These are phyloP conservation scores for Phymatocera aterrima DNA, from an alignment of 2,888 invertebrate genomes.

Conservation along the genomic window DNA sequence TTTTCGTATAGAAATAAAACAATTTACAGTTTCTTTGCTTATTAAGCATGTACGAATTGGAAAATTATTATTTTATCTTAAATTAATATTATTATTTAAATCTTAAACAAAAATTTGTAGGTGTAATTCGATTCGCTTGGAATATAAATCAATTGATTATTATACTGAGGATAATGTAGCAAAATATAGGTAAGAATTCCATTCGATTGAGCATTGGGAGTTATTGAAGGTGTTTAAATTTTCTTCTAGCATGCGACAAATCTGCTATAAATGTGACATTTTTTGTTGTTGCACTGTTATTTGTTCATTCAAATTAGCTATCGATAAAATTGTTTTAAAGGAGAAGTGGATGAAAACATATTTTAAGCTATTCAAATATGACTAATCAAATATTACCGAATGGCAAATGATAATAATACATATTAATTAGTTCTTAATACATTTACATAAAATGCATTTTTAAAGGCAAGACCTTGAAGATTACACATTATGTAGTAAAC, in stretches of 20 bases:
- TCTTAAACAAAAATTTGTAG: not conserved
- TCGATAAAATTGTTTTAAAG: too few species aligned
- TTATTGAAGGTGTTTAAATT: too few species aligned
- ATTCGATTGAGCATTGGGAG: too few species aligned
- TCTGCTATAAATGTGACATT: too few species aligned
- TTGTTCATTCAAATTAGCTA: too few species aligned
- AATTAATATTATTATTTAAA: not conserved
- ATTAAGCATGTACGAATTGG: not conserved
- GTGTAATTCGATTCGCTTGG: not conserved
- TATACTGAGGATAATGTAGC: too few species aligned
- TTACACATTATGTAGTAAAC: not conserved
- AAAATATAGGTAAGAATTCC: too few species aligned
- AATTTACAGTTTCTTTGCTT: too few species aligned
- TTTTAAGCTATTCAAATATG: not conserved
- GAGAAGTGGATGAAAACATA: too few species aligned
- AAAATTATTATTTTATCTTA: too few species aligned
- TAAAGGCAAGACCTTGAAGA: not conserved
- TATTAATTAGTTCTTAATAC: not conserved
- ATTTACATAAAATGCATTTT: not conserved
- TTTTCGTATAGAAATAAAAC: not conserved
- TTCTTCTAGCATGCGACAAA: too few species aligned
- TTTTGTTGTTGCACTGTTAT: too few species aligned
- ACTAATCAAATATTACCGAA: not conserved
- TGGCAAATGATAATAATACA: not conserved
- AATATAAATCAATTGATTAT: constrained; percentile 7